A percentile compares a stretch with the other conserved stretches of the same genome.
Evolutionary conservation across 2,113 vertebrate genomes (phyloP).

Genomic region (Anoplopoma fimbria): DNA sequence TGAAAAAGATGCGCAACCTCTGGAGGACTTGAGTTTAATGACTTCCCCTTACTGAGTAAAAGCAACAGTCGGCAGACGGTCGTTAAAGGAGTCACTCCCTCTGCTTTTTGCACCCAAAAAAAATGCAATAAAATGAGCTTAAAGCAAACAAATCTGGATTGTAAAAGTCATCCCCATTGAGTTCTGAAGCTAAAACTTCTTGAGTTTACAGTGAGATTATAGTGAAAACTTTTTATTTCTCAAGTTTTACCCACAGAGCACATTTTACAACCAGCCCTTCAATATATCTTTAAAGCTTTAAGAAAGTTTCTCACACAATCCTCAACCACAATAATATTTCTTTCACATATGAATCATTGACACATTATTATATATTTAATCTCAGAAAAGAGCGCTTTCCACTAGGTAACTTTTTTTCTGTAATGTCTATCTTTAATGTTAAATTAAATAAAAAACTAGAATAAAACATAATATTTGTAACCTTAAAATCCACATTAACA

Average conservation of each 20-base stretch:
- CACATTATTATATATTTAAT: not conserved
- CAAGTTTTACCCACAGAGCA: not conserved
- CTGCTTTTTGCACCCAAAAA: not conserved
- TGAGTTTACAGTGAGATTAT: not conserved
- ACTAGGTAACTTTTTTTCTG: not conserved
- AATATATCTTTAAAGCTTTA: not conserved
- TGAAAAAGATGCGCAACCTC: constrained; percentile 62
- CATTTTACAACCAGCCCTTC: not conserved
- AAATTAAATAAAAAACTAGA: not conserved
- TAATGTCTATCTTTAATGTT: not conserved
- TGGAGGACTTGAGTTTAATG: constrained; percentile 61
- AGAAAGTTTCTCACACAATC: not conserved
- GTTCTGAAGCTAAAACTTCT: not conserved
- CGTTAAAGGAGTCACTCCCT: constrained; percentile 24
- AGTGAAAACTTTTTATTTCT: not conserved
- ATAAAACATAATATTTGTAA: not conserved
- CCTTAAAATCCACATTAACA: not conserved
- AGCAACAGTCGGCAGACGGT: constrained; percentile 6
- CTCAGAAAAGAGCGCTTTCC: not conserved
- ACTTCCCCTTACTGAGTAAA: constrained; percentile 68
- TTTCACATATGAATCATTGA: not conserved
- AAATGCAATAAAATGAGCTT: not conserved
- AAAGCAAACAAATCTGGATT: not conserved
- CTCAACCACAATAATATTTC: not conserved
- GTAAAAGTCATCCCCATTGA: not conserved